Conservation (phyloP, 2,113 vertebrate genomes). For the Raja brachyura region DNA sequence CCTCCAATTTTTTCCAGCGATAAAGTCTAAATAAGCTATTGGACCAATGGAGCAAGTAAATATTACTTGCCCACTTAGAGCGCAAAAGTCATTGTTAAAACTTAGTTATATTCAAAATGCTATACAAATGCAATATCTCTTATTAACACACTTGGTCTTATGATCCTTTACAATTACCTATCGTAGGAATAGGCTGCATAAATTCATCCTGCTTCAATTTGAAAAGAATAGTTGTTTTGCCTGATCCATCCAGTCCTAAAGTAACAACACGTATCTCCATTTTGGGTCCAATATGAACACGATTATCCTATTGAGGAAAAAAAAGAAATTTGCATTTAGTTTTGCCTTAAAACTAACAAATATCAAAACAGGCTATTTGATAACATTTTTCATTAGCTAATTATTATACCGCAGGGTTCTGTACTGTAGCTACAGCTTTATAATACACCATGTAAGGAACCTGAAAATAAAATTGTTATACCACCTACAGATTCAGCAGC, state of each 20-base stretch:
- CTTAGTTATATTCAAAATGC: too few species aligned
- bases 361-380: background rate
- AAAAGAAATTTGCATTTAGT: background rate
- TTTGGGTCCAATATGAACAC: slow-evolving; percentile 96
- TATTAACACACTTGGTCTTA: background rate
- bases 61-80: too few species aligned
- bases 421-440: background rate
- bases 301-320: slow-evolving; percentile 74
- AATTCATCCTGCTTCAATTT: slow-evolving; percentile 97
- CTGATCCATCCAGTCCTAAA: slow-evolving; percentile 86
- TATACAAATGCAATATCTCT: too few species aligned
- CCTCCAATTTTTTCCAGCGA: too few species aligned
- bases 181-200: slow-evolving; percentile 98
- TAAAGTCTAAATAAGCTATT: too few species aligned
- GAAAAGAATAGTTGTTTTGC: slow-evolving; percentile 97
- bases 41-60: too few species aligned
- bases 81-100: too few species aligned
- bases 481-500: too few species aligned
- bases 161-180: slow-evolving; percentile 60
- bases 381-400: background rate
- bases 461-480: too few species aligned
- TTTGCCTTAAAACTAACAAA: background rate
- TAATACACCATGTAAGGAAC: too few species aligned
- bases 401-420: background rate
- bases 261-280: slow-evolving; percentile 98